These are phyloP conservation scores for Centropristis striata DNA, from an alignment of 2,113 vertebrate species.

Conservation along the genomic window DNA sequence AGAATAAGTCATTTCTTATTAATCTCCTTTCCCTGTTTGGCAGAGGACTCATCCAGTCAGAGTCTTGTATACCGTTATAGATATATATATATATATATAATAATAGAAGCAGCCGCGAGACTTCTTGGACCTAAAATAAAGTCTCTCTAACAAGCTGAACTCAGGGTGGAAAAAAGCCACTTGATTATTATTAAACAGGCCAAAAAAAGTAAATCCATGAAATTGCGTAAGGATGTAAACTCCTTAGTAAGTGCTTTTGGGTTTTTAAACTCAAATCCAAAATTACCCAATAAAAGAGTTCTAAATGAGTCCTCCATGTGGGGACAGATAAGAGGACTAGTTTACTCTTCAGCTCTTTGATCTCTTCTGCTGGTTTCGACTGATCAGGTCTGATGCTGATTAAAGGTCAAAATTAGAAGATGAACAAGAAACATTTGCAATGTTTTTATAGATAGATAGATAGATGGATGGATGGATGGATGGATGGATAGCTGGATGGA, in stretches of 20 bases:
- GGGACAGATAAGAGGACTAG: too few relatives aligned
- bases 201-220: background rate
- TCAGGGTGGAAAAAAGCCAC: background rate
- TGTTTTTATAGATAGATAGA: too few relatives aligned
- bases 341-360: too few relatives aligned
- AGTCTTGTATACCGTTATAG: background rate
- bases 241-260: background rate
- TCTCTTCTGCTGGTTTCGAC: background rate
- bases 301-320: background rate
- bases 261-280: constrained; percentile 4
- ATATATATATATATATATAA: too few relatives aligned
- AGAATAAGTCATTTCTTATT: background rate
- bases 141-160: too few relatives aligned
- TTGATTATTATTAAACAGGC: background rate
- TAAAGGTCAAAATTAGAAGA: too few relatives aligned
- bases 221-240: background rate
- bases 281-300: background rate
- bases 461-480: too few relatives aligned
- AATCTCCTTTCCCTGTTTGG: background rate
- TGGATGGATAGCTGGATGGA: too few relatives aligned
- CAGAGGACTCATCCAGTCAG: background rate
- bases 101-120: background rate
- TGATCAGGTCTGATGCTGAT: background rate
- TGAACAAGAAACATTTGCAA: too few relatives aligned
- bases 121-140: background rate